Percentiles rank a stretch among this genome's conserved stretches.
phyloP scores from a whole-genome alignment of 2,113 vertebrate genomes.

The Hydrochoerus hydrochaeris region DNA sequence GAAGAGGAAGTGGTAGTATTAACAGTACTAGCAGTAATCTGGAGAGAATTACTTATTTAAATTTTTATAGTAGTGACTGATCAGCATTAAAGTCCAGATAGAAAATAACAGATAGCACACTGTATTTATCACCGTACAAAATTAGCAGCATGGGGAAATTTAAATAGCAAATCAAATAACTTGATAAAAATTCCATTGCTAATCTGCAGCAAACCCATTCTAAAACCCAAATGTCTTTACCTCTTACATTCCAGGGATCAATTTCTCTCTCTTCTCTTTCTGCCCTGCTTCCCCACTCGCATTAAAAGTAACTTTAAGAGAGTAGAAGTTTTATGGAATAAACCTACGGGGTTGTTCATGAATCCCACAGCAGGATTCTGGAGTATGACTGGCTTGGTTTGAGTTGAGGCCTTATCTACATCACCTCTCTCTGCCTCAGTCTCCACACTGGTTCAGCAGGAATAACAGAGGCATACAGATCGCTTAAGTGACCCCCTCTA shows the following conservation, averaged over 20 bases:
- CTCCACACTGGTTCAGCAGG: not conserved
- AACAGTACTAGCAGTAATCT: not conserved
- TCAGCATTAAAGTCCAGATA: not conserved
- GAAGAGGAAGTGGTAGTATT: not conserved
- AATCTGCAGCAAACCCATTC: not conserved
- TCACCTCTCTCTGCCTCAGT: not conserved
- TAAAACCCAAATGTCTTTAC: not conserved
- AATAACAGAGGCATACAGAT: not conserved
- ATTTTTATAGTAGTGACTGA: not conserved
- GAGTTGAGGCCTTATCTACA: not conserved
- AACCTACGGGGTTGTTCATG: not conserved
- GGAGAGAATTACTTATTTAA: not conserved
- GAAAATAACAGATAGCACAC: not conserved
- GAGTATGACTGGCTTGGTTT: not conserved
- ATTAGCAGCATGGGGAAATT: not conserved
- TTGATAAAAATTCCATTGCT: not conserved
- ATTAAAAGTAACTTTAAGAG: not conserved
- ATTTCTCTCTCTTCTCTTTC: not conserved
- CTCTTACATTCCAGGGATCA: not conserved
- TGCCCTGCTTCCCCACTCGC: not conserved
- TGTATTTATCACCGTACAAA: not conserved
- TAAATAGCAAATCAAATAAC: constrained; percentile 11
- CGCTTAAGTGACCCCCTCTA: not conserved
- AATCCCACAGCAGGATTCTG: not conserved
- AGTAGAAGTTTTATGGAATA: not conserved